A percentile compares a stretch with the other conserved stretches of the same genome.
These are phyloP conservation scores for Engystomops pustulosus DNA, from an alignment of 2,113 vertebrate genomes.

Conservation along the genomic window DNA sequence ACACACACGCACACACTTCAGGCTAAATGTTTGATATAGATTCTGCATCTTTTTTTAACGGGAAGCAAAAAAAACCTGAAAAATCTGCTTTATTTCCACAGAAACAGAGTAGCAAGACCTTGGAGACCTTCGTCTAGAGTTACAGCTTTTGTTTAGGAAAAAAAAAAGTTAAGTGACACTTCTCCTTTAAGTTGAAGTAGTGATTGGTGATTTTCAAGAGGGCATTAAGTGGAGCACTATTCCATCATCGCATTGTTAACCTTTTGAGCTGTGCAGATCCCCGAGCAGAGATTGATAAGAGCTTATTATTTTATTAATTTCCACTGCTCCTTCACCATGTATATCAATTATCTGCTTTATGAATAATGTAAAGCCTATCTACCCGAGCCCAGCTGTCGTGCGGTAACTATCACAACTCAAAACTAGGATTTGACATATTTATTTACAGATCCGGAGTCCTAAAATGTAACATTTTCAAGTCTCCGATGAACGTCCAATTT, in stretches of 20 bases:
- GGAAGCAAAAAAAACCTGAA: neutral
- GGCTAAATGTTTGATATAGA: neutral
- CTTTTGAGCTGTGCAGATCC: slow-evolving; percentile 45
- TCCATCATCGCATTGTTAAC: slow-evolving; percentile 56
- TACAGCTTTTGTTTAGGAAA: slow-evolving; percentile 21
- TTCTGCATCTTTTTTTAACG: neutral
- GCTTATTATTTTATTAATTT: slow-evolving; percentile 59
- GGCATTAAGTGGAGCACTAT: slow-evolving; percentile 17
- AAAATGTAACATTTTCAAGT: neutral
- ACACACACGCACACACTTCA: slow-evolving; percentile 22
- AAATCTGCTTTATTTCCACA: slow-evolving; percentile 15
- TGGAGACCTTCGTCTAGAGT: neutral
- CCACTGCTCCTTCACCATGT: slow-evolving; percentile 28
- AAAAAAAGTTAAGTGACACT: slow-evolving; percentile 22
- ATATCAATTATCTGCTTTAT: slow-evolving; percentile 54
- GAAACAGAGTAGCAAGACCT: neutral
- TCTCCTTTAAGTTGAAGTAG: slow-evolving; percentile 47
- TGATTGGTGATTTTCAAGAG: slow-evolving; percentile 39
- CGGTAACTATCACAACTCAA: slow-evolving; percentile 1
- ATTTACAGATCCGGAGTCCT: neutral
- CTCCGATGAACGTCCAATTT: neutral
- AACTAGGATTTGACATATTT: slow-evolving; percentile 29
- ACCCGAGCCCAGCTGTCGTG: slow-evolving; percentile 28
- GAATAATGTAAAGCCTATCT: slow-evolving; percentile 47
- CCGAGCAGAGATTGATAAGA: slow-evolving; percentile 53